phyloP scores from a whole-genome alignment of 2,113 vertebrate species.

The Calidris pugnax region DNA sequence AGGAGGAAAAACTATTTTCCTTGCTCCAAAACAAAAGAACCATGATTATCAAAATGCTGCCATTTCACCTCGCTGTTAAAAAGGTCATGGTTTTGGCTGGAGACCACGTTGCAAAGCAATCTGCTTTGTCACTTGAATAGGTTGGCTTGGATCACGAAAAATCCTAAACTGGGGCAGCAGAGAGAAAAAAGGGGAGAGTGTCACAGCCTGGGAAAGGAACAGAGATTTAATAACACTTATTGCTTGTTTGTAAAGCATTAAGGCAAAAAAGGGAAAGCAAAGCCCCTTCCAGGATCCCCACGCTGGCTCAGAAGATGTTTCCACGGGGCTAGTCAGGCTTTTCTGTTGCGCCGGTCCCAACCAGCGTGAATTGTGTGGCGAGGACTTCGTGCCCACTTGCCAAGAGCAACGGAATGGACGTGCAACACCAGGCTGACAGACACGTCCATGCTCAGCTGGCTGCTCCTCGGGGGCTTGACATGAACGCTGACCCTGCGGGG shows the following conservation, averaged over 20 bases:
- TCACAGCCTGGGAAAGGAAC: neutral
- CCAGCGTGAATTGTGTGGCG: rapidly evolving
- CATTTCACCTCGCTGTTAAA: conserved; percentile 4
- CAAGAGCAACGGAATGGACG: neutral
- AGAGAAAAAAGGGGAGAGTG: neutral
- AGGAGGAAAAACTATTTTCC: neutral
- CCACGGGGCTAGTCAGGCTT: neutral
- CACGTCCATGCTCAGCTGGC: neutral
- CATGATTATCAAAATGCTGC: neutral
- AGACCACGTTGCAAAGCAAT: neutral
- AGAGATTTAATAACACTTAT: neutral
- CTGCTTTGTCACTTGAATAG: conserved; percentile 42
- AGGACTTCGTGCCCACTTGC: neutral
- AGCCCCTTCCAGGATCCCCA: neutral
- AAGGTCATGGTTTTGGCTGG: conserved; percentile 23
- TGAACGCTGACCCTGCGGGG: neutral
- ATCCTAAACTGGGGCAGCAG: neutral
- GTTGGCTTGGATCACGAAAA: neutral
- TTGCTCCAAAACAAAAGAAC: neutral
- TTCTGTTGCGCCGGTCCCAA: neutral
- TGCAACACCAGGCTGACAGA: neutral
- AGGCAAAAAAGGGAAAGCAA: conserved; percentile 1
- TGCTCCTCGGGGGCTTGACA: neutral
- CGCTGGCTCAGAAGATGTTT: neutral
- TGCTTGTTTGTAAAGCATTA: neutral